Percentiles rank a stretch among this genome's conserved stretches.
phyloP scores from a whole-genome alignment of 64 coral and sea anemone genomes.

The Pachyseris speciosa region DNA sequence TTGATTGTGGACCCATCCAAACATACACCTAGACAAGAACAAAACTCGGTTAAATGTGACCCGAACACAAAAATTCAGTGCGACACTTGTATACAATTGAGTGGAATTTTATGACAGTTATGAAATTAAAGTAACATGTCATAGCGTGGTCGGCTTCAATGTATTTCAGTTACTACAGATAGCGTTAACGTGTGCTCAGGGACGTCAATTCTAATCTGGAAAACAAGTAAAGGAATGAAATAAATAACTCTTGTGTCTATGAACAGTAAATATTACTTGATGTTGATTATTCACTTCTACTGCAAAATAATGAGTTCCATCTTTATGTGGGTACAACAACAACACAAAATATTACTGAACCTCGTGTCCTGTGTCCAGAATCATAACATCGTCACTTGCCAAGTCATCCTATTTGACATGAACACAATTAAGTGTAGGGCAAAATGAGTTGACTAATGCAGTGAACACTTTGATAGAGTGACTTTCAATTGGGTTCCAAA shows the following conservation, averaged over 20 bases:
- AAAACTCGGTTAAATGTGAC: too few relatives aligned
- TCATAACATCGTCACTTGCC: constrained; percentile 97
- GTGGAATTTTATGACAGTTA: not conserved
- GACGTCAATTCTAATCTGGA: too few relatives aligned
- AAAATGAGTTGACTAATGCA: too few relatives aligned
- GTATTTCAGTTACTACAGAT: too few relatives aligned
- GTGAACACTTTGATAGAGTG: too few relatives aligned
- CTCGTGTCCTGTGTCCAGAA: constrained; percentile 96
- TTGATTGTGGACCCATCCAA: constrained; percentile 88
- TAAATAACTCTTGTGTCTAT: too few relatives aligned
- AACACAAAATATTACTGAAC: not conserved
- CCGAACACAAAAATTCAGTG: not conserved
- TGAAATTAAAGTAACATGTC: not conserved
- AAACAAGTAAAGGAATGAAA: too few relatives aligned
- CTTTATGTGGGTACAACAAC: not conserved
- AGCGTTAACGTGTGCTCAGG: too few relatives aligned
- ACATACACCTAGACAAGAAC: constrained; percentile 75
- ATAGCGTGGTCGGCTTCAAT: not conserved
- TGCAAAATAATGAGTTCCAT: too few relatives aligned
- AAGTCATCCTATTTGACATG: constrained; percentile 83
- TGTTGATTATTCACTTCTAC: too few relatives aligned
- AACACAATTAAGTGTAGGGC: not conserved
- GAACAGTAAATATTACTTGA: too few relatives aligned
- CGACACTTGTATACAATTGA: not conserved
- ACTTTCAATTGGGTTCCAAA: too few relatives aligned